Conservation (phyloP, 2,888 invertebrate species). For the Neocrepidodera transversa region DNA sequence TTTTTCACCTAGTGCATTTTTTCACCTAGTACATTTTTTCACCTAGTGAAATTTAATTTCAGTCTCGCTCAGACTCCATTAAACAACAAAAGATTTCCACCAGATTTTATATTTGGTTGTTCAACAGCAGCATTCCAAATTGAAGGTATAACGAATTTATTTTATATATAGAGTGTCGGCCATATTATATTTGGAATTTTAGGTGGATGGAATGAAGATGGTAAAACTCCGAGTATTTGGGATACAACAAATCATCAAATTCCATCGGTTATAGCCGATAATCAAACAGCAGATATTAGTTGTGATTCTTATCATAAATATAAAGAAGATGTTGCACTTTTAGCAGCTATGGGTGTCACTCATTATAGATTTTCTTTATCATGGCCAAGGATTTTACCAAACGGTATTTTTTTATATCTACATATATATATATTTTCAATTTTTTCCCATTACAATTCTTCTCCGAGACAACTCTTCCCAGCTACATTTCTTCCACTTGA, state of each 20-base stretch:
- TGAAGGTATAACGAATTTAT: constrained; percentile 18
- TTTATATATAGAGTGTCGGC: too few relatives aligned
- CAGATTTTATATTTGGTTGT: constrained; percentile 20
- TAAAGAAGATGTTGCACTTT: constrained; percentile 66
- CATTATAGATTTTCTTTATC: constrained; percentile 45
- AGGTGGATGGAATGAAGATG: constrained; percentile 51
- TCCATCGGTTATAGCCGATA: constrained; percentile 63
- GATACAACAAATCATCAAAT: constrained; percentile 67
- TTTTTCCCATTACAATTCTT: too few relatives aligned
- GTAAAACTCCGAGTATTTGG: constrained; percentile 72
- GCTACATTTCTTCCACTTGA: too few relatives aligned
- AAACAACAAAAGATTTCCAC: constrained; percentile 6
- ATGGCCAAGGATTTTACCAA: constrained; percentile 61
- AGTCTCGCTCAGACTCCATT: neutral
- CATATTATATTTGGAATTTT: neutral
- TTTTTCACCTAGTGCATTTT: too few relatives aligned
- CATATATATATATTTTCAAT: too few relatives aligned
- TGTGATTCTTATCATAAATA: constrained; percentile 72
- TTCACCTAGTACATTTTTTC: too few relatives aligned
- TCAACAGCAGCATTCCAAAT: constrained; percentile 20
- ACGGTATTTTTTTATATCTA: constrained; percentile 21
- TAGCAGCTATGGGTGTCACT: constrained; percentile 65
- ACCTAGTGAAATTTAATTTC: neutral
- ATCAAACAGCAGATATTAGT: constrained; percentile 67
- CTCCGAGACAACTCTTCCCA: too few relatives aligned